Evolutionary conservation across 1,140 invertebrate species (phyloP), one percentile per base, ranked within the genome.

Genomic region (Microplitis mediator): DNA sequence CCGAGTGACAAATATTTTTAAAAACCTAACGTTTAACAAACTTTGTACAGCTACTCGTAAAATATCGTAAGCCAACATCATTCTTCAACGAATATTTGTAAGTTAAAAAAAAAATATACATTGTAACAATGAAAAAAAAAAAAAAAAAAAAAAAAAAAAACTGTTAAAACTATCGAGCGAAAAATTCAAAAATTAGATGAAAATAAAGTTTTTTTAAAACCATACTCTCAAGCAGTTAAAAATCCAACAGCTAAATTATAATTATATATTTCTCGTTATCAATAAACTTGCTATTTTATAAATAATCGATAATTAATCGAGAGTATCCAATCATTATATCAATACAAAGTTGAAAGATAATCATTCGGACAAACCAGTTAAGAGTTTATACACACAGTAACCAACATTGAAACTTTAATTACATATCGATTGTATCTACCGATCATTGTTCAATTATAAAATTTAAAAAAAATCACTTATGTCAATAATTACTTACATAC

Each of bases 301-400:
- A 50, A 51, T 71, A 71, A 71, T 71, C 69, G 69, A 71, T 71
- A 61, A 71, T 71, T 71, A 71, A 65, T 65, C 34, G 50, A 54
- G 61, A 71, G 39, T 71, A 52, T 51, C 31, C 62, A 72, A 50
- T 50, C 31, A 32, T 72, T 58, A 72, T 72, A 58, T 54, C 32
- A 56, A 58, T 66, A 66, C 14, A 50, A 58, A 66, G 52, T 16
- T 6, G 5, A 23, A 23, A 58, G 56, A 36, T 8, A 72, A 34
- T 56, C 56, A 64, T 71, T 50, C n/a, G 61, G 45, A 35, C 52
- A 36, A 60, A 50, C 35, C 31, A 63, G n/a, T 50, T 52, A 52
- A 34, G 51, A 35, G n/a, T 9, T 31, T 52, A 56, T 63, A 63
- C 36, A 56, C 11, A 45, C 39, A 45, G 39, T 45, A 71, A 23